Evolutionary conservation across 1,140 invertebrate genomes (phyloP), one percentile per base, ranked within the genome.

Genomic region (Drosophila kanapiae): DNA sequence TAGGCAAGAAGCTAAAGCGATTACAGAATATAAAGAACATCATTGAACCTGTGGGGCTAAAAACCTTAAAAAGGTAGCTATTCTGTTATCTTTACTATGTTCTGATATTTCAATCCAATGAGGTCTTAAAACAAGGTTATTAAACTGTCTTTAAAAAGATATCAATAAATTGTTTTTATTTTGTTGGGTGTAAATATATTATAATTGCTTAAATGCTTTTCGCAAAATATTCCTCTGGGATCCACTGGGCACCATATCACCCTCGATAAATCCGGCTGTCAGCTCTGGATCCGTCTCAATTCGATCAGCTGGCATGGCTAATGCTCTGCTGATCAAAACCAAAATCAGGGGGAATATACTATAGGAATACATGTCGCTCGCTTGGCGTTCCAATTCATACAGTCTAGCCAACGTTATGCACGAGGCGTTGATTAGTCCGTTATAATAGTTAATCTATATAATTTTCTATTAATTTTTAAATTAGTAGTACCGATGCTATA

Each of bases 151-250:
- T 2, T 48, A 7, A 27, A 1, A 27, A 14, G 6, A 27, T 48
- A 48, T 48, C 0, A 27, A 48, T 27, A 48, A 14, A 29, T 2
- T 23, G 23, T 23, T 48, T 3, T 13, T n/a, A n/a, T 48, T 5
- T 0, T 49, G 3, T 2, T 29, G n/a, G 2, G 5, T 18, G 0
- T 33, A n/a, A n/a, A n/a, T n/a, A n/a, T n/a, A n/a, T 16, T 6
- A 6, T 3, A 33, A 33, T 33, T 33, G 0, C 6, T 7, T 4
- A n/a, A 29, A n/a, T 9, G 4, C n/a, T 60, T 95, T 94, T n/a
- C 94, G 84, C 2, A 95, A 78, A 6, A 95, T 95, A 78, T 96
- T 96, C n/a, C 78, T 68, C 14, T 8, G 45, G 1, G 4, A 13
- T 31, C 31, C 67, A 38, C 51, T 56, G 5, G 82, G 47, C n/a